These are phyloP conservation scores for Thamnaconus septentrionalis DNA, from an alignment of 2,113 vertebrate genomes.

Conservation along the genomic window DNA sequence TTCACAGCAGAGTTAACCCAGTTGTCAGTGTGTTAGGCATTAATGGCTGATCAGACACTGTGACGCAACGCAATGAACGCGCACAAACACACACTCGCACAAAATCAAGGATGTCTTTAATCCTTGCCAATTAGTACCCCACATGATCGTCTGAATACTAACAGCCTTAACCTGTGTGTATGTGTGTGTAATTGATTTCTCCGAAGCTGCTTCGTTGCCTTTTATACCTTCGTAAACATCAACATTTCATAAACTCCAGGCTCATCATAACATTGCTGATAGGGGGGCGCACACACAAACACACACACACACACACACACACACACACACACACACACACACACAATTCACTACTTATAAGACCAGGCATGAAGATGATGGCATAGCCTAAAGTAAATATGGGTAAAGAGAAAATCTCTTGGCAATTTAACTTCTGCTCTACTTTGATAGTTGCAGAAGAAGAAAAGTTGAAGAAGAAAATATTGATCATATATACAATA, in stretches of 20 bases:
- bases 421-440: no score
- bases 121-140: conserved; percentile 69
- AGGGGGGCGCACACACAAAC: not conserved
- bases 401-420: no score
- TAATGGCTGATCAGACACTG: conserved; percentile 70
- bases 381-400: no score
- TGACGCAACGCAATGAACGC: conserved; percentile 59
- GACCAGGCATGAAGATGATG: no score
- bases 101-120: conserved; percentile 67
- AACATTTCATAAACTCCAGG: conserved; percentile 41
- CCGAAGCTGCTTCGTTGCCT: conserved; percentile 47
- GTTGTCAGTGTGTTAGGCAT: conserved; percentile 68
- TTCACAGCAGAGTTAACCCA: conserved; percentile 72
- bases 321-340: no score
- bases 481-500: no score
- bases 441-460: no score
- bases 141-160: conserved; percentile 67
- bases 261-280: not conserved
- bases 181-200: conserved; percentile 64
- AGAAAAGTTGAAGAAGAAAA: no score
- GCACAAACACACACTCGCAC: conserved; percentile 27
- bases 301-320: not conserved
- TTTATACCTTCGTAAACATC: conserved; percentile 56
- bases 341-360: no score
- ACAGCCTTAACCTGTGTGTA: conserved; percentile 26